These are phyloP conservation scores for Pterocles burchelli DNA, from an alignment of 2,113 vertebrate genomes.

Conservation along the genomic window DNA sequence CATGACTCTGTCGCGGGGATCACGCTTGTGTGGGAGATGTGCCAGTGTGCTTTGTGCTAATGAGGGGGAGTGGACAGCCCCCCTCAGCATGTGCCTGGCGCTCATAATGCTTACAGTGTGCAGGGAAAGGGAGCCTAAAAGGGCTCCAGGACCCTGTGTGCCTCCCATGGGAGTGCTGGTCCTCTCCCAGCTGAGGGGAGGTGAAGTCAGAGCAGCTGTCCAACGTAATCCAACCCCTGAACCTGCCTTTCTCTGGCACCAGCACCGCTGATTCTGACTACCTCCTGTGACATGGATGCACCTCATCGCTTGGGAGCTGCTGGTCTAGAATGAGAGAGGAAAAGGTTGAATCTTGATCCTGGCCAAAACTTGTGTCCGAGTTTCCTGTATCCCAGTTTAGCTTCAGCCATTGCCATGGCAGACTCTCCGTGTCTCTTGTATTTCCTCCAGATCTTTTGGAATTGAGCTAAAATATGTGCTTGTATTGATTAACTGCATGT, in stretches of 20 bases:
- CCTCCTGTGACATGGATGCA: not conserved
- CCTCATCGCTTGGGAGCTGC: not conserved
- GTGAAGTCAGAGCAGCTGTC: not conserved
- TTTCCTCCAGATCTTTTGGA: not conserved
- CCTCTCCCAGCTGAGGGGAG: not conserved
- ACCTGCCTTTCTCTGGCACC: not conserved
- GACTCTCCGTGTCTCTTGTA: rapidly evolving
- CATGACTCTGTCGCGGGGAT: not conserved
- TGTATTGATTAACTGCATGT: not conserved
- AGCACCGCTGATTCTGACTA: not conserved
- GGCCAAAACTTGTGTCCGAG: not conserved
- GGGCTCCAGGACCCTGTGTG: not conserved
- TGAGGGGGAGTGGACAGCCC: not conserved
- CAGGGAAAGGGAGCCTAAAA: rapidly evolving
- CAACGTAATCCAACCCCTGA: not conserved
- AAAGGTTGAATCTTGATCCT: not conserved
- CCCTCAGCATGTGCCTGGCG: rapidly evolving
- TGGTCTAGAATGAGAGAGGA: not conserved
- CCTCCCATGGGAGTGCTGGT: not conserved
- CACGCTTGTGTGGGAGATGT: not conserved
- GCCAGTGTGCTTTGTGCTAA: not conserved
- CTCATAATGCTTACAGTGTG: rapidly evolving
- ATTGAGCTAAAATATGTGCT: not conserved
- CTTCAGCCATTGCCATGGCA: not conserved
- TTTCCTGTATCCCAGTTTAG: not conserved